Base-by-base conservation (phyloP, 2,888 invertebrate genomes). In the Clitarchus hookeri region DNA sequence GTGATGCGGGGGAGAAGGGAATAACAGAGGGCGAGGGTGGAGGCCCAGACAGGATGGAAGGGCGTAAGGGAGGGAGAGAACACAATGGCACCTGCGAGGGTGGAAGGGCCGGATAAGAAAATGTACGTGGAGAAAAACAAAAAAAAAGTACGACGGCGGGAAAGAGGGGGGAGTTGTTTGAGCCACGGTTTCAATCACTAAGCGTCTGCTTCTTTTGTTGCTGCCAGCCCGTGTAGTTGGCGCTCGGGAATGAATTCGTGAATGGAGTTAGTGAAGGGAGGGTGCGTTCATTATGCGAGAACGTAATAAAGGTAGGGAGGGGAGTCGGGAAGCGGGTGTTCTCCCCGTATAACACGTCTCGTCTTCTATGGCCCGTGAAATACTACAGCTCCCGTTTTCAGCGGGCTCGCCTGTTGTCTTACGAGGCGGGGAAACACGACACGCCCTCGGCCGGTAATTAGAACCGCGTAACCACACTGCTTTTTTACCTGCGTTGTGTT, bases 281-380 rank as follows among this genome's bases (percentile, higher is more conserved):
- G 65, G 65, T 65, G 65, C 65, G 19, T 65, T 65, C 65, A 65
- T 6, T 65, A 65, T 65, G 13, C 65, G 23, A n/a, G 23, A 65
- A 65, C 65, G 19, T 65, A n/a, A 65, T 65, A 65, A 65, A 3
- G 65, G 65, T 65, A n/a, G 23, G 13, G 8, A n/a, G 65, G 65
- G n/a, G 65, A 65, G 65, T 65, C 0, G 65, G 65, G 23, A n/a
- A 3, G 65, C 8, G 65, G 65, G 65, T 65, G 65, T 65, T 65
- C 19, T 65, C 65, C 13, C 11, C 16, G 65, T 65, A 65, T 23
- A 65, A 23, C 65, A 65, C 65, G 6, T 23, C 65, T 23, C 65
- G 65, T 65, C n/a, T 65, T 65, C 65, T n/a, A 65, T n/a, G 65
- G 65, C 65, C 65, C 65, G 16, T n/a, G n/a, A n/a, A 65, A 65